Conservation (phyloP, 2,888 invertebrate species). For the Mimas tiliae region DNA sequence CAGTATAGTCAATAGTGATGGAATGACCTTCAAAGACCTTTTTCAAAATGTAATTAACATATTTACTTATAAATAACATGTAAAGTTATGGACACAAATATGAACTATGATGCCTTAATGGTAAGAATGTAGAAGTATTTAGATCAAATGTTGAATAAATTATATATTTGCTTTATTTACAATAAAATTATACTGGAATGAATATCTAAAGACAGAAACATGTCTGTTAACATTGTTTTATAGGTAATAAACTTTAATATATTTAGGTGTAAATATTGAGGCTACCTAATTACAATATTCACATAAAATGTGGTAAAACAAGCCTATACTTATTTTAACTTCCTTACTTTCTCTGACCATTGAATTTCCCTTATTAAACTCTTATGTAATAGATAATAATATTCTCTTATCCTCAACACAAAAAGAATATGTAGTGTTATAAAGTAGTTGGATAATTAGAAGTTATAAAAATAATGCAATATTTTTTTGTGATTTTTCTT, state of each 20-base stretch:
- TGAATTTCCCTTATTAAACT: neutral
- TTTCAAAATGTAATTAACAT: conserved; percentile 22
- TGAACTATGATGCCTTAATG: neutral
- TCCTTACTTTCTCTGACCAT: neutral
- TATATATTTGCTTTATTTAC: neutral
- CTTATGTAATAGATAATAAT: neutral
- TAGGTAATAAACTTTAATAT: no score
- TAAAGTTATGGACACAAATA: conserved; percentile 1
- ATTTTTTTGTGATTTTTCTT: no score
- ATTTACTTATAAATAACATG: conserved; percentile 9
- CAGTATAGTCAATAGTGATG: conserved; percentile 3
- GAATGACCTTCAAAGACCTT: conserved; percentile 20
- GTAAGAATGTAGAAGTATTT: neutral
- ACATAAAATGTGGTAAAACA: neutral
- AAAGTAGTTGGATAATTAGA: neutral
- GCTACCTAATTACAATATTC: no score
- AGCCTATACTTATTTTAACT: neutral
- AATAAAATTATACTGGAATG: neutral
- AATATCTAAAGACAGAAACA: neutral
- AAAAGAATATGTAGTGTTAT: neutral
- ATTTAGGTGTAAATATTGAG: no score
- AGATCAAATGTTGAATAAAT: neutral
- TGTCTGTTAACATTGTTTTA: no score
- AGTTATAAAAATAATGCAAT: no score
- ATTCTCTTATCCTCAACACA: neutral